These are phyloP conservation scores for Diabrotica virgifera DNA, from an alignment of 1,140 invertebrate genomes.

Conservation along the genomic window DNA sequence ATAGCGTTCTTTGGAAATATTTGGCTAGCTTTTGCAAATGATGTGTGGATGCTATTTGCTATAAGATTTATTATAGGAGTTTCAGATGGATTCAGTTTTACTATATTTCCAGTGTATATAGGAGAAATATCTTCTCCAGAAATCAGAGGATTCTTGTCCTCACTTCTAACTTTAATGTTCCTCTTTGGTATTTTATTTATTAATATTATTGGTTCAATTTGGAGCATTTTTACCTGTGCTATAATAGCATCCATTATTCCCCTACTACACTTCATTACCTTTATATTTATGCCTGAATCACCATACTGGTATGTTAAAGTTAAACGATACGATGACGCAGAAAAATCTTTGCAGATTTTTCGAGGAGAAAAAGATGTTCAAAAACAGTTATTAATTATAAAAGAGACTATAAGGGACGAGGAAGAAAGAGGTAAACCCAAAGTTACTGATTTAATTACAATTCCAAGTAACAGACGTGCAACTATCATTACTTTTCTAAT, in stretches of 20 bases:
- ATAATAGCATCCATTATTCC: slow-evolving; percentile 57
- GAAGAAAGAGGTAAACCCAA: slow-evolving; percentile 1
- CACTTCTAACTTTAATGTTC: slow-evolving; percentile 23
- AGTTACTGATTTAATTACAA: slow-evolving; percentile 5
- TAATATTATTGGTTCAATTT: slow-evolving; percentile 62
- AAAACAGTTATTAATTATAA: slow-evolving; percentile 60
- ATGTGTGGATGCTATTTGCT: slow-evolving; percentile 40
- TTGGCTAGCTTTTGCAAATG: slow-evolving; percentile 54
- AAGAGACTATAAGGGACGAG: slow-evolving; percentile 49
- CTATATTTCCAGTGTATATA: slow-evolving; percentile 63
- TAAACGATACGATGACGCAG: slow-evolving; percentile 60
- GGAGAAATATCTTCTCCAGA: slow-evolving; percentile 64
- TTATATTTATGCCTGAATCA: slow-evolving; percentile 73
- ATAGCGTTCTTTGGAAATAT: slow-evolving; percentile 64
- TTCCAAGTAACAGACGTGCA: slow-evolving; percentile 7
- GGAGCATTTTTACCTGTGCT: slow-evolving; percentile 56
- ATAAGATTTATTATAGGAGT: slow-evolving; percentile 59
- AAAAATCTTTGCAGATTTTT: slow-evolving; percentile 58
- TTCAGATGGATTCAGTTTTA: slow-evolving; percentile 63
- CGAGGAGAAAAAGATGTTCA: slow-evolving; percentile 56
- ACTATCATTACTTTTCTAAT: slow-evolving; percentile 49
- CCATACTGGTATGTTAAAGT: slow-evolving; percentile 65
- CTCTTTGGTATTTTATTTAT: slow-evolving; percentile 64
- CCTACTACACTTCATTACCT: slow-evolving; percentile 59
- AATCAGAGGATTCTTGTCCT: slow-evolving; percentile 56